A percentile compares a stretch with the other conserved stretches of the same genome.
Conservation (phyloP, 2,888 invertebrate species). For the Erpobdella octoculata region DNA sequence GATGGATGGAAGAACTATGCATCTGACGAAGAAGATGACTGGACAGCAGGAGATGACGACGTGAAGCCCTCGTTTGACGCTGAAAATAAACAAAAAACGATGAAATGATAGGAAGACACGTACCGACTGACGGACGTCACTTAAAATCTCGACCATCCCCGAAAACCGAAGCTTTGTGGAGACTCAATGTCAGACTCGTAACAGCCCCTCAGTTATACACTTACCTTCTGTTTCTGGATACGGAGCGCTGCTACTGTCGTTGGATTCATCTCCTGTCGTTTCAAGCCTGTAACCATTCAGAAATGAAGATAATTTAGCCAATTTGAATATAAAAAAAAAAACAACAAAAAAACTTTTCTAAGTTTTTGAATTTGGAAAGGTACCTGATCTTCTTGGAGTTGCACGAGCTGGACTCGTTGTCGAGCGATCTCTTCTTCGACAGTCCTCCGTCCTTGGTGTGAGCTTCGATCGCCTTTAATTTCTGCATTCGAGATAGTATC, state of each 20-base stretch:
- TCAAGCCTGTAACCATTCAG: neutral
- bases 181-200: too few relatives aligned
- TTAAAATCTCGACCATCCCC: too few relatives aligned
- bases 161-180: too few relatives aligned
- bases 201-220: neutral
- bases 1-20: conserved; percentile 23
- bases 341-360: neutral
- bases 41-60: conserved; percentile 45
- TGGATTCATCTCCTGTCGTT: conserved; percentile 37
- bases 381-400: conserved; percentile 9
- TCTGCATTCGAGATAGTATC: conserved; percentile 56
- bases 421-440: conserved; percentile 2
- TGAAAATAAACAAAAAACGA: conserved; percentile 33
- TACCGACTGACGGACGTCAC: too few relatives aligned
- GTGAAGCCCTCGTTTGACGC: conserved; percentile 47
- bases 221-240: conserved; percentile 51
- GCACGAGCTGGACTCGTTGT: neutral
- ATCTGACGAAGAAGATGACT: conserved; percentile 40
- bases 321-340: neutral
- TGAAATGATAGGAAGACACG: neutral
- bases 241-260: conserved; percentile 40
- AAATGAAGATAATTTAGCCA: too few relatives aligned
- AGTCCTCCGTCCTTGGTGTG: neutral
- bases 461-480: conserved; percentile 38
- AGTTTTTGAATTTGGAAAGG: neutral